Base-by-base conservation (phyloP, 2,113 vertebrate genomes). In the Xenopus laevis region DNA sequence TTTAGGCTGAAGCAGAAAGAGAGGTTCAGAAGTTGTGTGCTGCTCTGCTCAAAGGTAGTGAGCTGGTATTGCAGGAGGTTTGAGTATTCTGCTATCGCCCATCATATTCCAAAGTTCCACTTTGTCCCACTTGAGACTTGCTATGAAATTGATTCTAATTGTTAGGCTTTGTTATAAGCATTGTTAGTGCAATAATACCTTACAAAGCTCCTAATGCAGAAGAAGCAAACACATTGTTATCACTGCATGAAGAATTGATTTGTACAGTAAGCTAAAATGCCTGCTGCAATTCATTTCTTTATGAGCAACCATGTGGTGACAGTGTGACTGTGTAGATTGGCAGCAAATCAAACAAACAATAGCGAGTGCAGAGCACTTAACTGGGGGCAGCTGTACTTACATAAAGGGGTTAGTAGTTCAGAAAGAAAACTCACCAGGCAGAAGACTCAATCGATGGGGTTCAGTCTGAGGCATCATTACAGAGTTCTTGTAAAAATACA, bases 281-380 rank as follows among this genome's bases (percentile, higher is more conserved):
- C 33, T 40, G 7, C 10, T 20, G 33, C 6, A 18, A 46, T 46
- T 18, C 44, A 45, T 18, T 46, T 65, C 15, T 65, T 7, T 46
- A 45, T 46, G n/a, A 10, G 63, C 8, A 44, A 13, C 33, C n/a
- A 7, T 45, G 63, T 15, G 9, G 4, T 60, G 63, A n/a, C 12
- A 65, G 40, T 65, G 40, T 65, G 17, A 9, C 40, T 40, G 10
- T 9, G 11, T n/a, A 21, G 45, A 50, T 18, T 50, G 45, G 13
- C 65, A 66, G n/a, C 18, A 18, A 67, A 67, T 50, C 65, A 50
- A 50, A 50, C 65, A 55, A 17, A 47, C 10, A 21, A 47, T 67
- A 18, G 10, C 1, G 2, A 33, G 17, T 46, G 46, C 18, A 20
- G 63, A 65, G 63, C 18, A 18, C 44, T 67, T 50, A 50, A 67